These are phyloP conservation scores for Stenurella melanura DNA, from an alignment of 2,888 invertebrate species.

Conservation along the genomic window DNA sequence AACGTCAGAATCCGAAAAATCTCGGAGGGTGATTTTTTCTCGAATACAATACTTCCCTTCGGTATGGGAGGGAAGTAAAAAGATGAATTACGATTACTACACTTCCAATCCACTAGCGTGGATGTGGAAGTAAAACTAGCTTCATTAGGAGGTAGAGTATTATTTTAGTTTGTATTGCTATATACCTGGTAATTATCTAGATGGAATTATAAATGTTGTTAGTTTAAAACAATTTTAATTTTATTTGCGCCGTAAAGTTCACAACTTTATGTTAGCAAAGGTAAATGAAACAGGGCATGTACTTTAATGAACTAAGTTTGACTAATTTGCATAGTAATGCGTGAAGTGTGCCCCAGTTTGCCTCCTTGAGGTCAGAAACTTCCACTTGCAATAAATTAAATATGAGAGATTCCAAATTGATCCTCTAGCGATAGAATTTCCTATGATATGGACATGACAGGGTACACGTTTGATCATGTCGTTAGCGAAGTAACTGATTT, in stretches of 20 bases:
- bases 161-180: not conserved
- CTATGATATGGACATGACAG: conserved; percentile 37
- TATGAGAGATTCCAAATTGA: conserved; percentile 28
- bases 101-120: no score
- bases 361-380: conserved; percentile 29
- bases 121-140: no score
- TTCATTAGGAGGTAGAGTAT: not conserved
- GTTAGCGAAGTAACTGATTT: conserved; percentile 45
- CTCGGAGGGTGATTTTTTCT: no score
- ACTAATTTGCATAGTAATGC: conserved; percentile 38
- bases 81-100: no score
- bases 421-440: conserved; percentile 2
- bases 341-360: conserved; percentile 19
- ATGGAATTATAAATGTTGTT: conserved; percentile 21
- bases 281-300: conserved; percentile 22
- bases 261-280: conserved; percentile 16
- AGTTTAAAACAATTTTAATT: conserved; percentile 30
- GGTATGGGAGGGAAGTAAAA: no score
- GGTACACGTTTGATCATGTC: conserved; percentile 36
- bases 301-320: conserved; percentile 37
- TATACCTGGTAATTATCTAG: not conserved
- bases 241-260: conserved; percentile 30
- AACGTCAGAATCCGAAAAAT: no score
- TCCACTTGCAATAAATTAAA: conserved; percentile 39
- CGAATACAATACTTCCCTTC: no score